Conservation (phyloP, 2,888 invertebrate genomes). For the Agrochola litura region DNA sequence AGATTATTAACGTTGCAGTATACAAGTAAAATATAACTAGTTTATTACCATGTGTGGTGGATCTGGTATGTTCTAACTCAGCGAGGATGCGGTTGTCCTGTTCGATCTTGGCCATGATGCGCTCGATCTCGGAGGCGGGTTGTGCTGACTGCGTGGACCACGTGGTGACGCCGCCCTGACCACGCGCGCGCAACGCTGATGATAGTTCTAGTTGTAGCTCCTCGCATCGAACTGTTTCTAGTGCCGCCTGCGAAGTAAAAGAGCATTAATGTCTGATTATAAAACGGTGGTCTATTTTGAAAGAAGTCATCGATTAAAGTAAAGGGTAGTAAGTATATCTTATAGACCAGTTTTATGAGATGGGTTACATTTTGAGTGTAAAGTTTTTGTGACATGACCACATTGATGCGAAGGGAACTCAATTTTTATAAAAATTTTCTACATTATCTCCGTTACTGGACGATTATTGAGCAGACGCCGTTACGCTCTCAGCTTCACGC, state of each 20-base stretch:
- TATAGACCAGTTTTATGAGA: neutral
- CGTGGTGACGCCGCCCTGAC: conserved; percentile 80
- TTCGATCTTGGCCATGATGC: conserved; percentile 98
- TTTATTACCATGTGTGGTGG: conserved; percentile 91
- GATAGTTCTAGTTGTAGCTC: conserved; percentile 97
- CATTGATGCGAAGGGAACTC: neutral
- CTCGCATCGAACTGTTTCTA: conserved; percentile 94
- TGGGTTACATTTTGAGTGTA: neutral
- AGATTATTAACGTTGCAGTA: neutral
- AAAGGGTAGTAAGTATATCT: neutral
- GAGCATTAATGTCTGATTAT: neutral
- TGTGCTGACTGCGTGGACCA: conserved; percentile 85
- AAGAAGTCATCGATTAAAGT: neutral
- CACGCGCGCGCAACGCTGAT: conserved; percentile 91
- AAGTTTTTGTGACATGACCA: too few relatives aligned
- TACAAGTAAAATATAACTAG: neutral
- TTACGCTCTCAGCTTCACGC: neutral
- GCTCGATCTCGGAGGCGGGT: conserved; percentile 95
- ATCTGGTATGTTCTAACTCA: conserved; percentile 96
- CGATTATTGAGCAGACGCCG: neutral
- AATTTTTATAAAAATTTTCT: too few relatives aligned
- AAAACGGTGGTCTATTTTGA: neutral
- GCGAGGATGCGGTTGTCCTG: conserved; percentile 97
- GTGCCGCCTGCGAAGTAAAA: conserved; percentile 87
- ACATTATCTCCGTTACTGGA: neutral